Evolutionary conservation across 2,113 vertebrate species (phyloP), one percentile per base, ranked within the genome.

Genomic region (Trochalopteron elliotii): DNA sequence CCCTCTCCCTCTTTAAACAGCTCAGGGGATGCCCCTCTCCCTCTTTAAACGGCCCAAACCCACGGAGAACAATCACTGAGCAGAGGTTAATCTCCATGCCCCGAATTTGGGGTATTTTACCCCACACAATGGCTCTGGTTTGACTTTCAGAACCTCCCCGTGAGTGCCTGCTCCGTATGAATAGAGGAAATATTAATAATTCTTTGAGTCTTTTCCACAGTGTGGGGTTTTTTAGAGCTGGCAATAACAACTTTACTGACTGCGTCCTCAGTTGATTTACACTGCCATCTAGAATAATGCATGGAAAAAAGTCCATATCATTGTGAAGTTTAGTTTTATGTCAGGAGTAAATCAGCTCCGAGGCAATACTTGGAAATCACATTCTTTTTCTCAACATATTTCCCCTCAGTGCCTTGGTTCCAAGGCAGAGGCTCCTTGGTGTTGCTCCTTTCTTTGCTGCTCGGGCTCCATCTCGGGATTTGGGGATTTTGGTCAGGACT

Each of bases 251-350:
- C 79, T 93, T 93, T 56, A 85, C 71, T 70, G 94, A 15, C 82
- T 91, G 87, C 39, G 6, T 44, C 28, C 63, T 55, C 61, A 1
- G 85, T 59, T 93, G 95, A 90, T 96, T 91, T 83, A 95, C 82
- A 86, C 84, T 91, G 91, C 90, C 84, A 94, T 83, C 84, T 93
- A 91, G 94, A 95, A 93, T 76, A 90, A 96, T 31, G 74, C 84
- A 55, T 57, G 74, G 74, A 27, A 10, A 81, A 81, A 20, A n/a
- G 80, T 78, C 33, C 71, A 2, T 5, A 50, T 47, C 45, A 35
- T 37, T 25, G 87, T 0, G 5, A 72, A 80, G 78, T 91, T 96
- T 59, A 57, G 78, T 33, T 95, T 91, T 72, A 55, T 72, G 25
- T 40, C 40, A 21, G 84, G 74, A 55, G 72, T 87, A 95, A 95